Evolutionary conservation across 92 coral and sea anemone species (phyloP).

Genomic region (Actinernus sp.): DNA sequence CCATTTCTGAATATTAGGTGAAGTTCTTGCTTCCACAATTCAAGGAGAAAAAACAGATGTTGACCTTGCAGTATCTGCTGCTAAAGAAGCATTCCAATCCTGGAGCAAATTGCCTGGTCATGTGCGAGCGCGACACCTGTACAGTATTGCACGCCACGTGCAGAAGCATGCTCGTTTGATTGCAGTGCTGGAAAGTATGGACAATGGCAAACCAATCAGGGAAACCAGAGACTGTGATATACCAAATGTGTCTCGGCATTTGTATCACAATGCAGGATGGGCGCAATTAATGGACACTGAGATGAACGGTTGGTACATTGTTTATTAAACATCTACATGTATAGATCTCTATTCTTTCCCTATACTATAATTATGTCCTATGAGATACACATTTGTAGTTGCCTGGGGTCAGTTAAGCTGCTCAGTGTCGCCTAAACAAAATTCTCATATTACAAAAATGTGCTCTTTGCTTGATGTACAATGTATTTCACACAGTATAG

Average conservation of each 20-base stretch:
- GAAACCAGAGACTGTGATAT: slow-evolving; percentile 95
- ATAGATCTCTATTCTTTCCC: too few species aligned
- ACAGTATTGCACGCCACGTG: slow-evolving; percentile 97
- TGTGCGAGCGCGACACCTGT: slow-evolving; percentile 90
- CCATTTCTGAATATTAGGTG: slow-evolving; percentile 78
- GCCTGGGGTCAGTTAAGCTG: too few species aligned
- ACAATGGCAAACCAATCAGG: slow-evolving; percentile 95
- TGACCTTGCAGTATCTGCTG: slow-evolving; percentile 88
- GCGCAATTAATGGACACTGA: slow-evolving; percentile 97
- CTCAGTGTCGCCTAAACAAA: too few species aligned
- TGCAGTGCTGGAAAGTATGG: slow-evolving; percentile 96
- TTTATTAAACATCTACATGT: too few species aligned
- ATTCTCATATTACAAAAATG: too few species aligned
- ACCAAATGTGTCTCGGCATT: slow-evolving; percentile 92
- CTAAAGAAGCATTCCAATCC: slow-evolving; percentile 84
- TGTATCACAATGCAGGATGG: slow-evolving; percentile 99
- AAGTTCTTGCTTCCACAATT: slow-evolving; percentile 86
- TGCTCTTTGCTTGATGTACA: too few species aligned
- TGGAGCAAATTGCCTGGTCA: slow-evolving; percentile 96
- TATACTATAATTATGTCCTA: too few species aligned
- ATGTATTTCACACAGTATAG: too few species aligned
- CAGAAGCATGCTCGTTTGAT: slow-evolving; percentile 96
- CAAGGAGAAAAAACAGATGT: slow-evolving; percentile 93
- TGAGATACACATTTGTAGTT: too few species aligned
- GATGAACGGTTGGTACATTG: slow-evolving; percentile 78